Evolutionary conservation across 2,797 vertebrate species (phyloP).

Genomic region (Sebastes reedi): DNA sequence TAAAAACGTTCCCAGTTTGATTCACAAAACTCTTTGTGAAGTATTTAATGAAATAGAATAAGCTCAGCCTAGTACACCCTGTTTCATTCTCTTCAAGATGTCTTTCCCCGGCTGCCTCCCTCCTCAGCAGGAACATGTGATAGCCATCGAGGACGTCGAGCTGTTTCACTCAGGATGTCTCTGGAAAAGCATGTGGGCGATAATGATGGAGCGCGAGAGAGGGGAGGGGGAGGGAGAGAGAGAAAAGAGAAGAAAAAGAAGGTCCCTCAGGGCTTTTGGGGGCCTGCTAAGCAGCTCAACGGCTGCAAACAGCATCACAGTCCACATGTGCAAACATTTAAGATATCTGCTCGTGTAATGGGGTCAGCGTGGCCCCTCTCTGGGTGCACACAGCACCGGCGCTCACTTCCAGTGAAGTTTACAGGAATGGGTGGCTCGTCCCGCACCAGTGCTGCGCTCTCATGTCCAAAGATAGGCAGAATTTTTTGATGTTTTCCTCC

Average conservation of each 20-base stretch:
- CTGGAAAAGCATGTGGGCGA: conserved; percentile 81
- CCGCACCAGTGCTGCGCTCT: conserved; percentile 11
- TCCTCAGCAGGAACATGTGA: conserved; percentile 77
- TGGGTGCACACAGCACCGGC: conserved; percentile 53
- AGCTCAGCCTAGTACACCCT: conserved; percentile 9
- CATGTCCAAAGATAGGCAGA: conserved; percentile 41
- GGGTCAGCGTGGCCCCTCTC: conserved; percentile 74
- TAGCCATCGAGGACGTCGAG: conserved; percentile 74
- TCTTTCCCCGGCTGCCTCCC: conserved; percentile 57
- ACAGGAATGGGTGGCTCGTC: conserved; percentile 48
- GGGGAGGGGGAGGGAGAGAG: conserved; percentile 9
- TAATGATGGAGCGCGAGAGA: conserved; percentile 77
- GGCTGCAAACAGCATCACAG: conserved; percentile 77
- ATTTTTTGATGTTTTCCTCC: neutral
- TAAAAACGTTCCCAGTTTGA: conserved; percentile 3
- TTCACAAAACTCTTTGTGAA: conserved; percentile 8
- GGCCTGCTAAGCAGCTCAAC: conserved; percentile 75
- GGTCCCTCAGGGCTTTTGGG: conserved; percentile 73
- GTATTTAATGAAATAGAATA: conserved; percentile 11
- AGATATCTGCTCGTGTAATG: conserved; percentile 77
- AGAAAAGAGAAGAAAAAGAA: conserved; percentile 57
- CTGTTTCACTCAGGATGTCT: conserved; percentile 78
- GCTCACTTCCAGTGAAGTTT: conserved; percentile 62
- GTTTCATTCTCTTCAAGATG: conserved; percentile 57
- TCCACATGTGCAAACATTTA: conserved; percentile 85